phyloP scores from a whole-genome alignment of 53 echinoderm and acorn worm genomes.

The Henricia sp. region DNA sequence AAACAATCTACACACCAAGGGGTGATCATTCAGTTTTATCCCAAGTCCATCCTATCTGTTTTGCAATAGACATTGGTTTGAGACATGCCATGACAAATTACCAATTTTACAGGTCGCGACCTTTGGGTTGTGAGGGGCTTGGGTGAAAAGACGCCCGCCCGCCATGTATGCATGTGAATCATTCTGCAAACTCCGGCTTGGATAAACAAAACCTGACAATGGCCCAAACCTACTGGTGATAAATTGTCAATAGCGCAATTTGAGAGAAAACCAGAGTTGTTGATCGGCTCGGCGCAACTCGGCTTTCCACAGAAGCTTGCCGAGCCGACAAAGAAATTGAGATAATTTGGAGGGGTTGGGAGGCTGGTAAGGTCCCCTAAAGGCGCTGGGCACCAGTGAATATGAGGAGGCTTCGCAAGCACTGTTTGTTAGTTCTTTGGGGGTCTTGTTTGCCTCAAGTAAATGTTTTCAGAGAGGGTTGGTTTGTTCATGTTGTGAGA shows the following conservation, averaged over 20 bases:
- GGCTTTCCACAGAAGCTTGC: constrained; percentile 28
- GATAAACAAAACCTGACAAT: constrained; percentile 62
- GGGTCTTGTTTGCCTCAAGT: not conserved
- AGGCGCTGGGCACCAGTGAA: not conserved
- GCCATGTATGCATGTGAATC: constrained; percentile 50
- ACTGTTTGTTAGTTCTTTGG: constrained; percentile 9
- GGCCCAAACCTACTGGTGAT: constrained; percentile 51
- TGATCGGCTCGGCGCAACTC: constrained; percentile 2
- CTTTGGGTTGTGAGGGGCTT: constrained; percentile 28
- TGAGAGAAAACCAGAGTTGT: not conserved
- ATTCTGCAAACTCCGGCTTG: constrained; percentile 48
- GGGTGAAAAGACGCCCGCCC: constrained; percentile 38
- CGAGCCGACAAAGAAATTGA: constrained; percentile 17
- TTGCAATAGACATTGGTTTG: constrained; percentile 22
- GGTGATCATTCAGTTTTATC: not conserved
- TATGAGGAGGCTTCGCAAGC: constrained; percentile 1
- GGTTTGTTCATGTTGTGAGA: not conserved
- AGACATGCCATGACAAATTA: constrained; percentile 57
- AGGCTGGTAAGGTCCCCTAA: not conserved
- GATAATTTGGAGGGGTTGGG: constrained; percentile 31
- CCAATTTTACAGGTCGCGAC: constrained; percentile 55
- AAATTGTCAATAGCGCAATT: constrained; percentile 56
- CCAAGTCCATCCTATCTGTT: not conserved
- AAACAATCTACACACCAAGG: constrained; percentile 13
- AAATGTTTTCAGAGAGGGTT: constrained; percentile 24